phyloP scores from a whole-genome alignment of 2,797 vertebrate genomes.

The Acanthornis magna region DNA sequence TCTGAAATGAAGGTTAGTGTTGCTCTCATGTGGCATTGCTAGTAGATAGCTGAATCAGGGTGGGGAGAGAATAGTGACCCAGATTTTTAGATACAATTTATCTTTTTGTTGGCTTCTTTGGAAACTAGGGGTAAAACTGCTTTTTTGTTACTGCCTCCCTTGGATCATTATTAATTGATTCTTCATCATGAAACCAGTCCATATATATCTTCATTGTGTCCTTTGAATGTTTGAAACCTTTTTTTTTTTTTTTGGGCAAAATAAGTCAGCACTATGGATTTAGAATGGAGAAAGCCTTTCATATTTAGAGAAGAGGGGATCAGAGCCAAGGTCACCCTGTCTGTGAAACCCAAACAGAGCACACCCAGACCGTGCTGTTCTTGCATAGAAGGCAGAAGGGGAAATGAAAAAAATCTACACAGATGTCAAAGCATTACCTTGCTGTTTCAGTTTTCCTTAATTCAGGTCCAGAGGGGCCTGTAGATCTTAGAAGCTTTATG shows the following conservation, averaged over 20 bases:
- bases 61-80: neutral
- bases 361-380: neutral
- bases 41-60: neutral
- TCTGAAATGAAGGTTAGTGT: neutral
- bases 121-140: neutral
- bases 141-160: conserved; percentile 16
- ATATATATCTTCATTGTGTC: conserved; percentile 21
- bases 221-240: neutral
- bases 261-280: conserved; percentile 37
- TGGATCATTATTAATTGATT: conserved; percentile 54
- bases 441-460: neutral
- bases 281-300: neutral
- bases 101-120: conserved; percentile 6
- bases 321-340: conserved; percentile 7
- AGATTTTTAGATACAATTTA: neutral
- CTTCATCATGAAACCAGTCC: conserved; percentile 27
- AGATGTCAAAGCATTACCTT: neutral
- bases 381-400: neutral
- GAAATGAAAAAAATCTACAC: neutral
- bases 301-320: neutral
- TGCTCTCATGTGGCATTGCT: neutral
- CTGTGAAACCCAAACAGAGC: neutral
- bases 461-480: neutral
- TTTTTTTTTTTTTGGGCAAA: neutral
- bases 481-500: neutral